Evolutionary conservation across 2,888 invertebrate genomes (phyloP), one percentile per base, ranked within the genome.

Genomic region (Acronicta aceris): DNA sequence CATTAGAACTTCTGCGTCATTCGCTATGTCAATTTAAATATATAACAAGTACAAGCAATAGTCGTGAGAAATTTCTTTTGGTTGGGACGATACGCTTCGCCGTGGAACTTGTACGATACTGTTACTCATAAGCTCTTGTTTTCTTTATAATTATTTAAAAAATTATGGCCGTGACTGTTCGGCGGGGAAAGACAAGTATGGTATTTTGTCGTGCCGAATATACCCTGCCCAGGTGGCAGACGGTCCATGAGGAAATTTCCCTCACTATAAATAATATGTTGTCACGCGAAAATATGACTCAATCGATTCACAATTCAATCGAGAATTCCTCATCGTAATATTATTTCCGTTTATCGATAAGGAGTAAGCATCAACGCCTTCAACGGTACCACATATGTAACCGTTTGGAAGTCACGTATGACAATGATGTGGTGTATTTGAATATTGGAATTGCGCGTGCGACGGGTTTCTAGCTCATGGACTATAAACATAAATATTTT

Each of bases 281-380:
- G 6, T 27, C 27, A 5, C 27, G 27, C 1, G 7, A 17, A 10
- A 10, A 36, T 53, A 45, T 53, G 41, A 53, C 27, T 67, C 43
- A 48, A 15, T 30, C 30, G 10, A 30, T 30, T 30, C 10, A 9
- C 30, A 30, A 15, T 63, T 15, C 46, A 50, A 55, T 48, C 30
- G 16, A 12, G 58, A 52, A 75, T 72, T 75, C 69, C 51, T 65
- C 56, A 38, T 25, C 66, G 71, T 62, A 50, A 43, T 42, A 50
- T 16, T 21, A 41, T 45, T 72, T 69, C 75, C 69, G 64, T 48
- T 57, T 41, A 43, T 52, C 64, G 46, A 53, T 57, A 58, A 52
- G 41, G 27, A 55, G 41, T 56, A 30, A 42, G 60, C n/a, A 47
- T 58, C 21, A 72, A 62, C 72, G 71, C 71, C 68, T 52, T 58